phyloP scores from a whole-genome alignment of 2,113 vertebrate genomes.

The Physeter macrocephalus region DNA sequence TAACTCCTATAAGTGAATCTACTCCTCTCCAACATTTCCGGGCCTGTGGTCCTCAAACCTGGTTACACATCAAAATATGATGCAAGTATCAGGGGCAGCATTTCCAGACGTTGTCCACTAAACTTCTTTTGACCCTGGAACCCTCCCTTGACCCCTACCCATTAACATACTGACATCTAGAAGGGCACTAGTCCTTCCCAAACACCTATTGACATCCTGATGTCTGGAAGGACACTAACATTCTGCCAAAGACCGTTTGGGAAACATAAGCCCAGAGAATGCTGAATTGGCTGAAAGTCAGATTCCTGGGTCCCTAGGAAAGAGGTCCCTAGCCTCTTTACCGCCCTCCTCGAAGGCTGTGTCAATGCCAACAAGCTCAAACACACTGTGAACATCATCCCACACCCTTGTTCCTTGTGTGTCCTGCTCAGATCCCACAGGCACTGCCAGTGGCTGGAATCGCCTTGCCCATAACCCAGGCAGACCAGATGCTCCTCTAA shows the following conservation, averaged over 20 bases:
- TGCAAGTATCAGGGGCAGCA: not conserved
- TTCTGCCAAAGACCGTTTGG: not conserved
- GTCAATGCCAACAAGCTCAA: not conserved
- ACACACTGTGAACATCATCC: not conserved
- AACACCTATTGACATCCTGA: not conserved
- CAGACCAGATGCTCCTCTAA: not conserved
- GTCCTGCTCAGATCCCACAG: not conserved
- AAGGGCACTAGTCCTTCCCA: not conserved
- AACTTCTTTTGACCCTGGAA: not conserved
- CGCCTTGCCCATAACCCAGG: not conserved
- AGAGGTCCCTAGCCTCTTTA: not conserved
- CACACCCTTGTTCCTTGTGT: not conserved
- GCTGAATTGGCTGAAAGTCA: not conserved
- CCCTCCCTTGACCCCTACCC: not conserved
- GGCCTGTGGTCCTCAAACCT: not conserved
- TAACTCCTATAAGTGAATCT: not conserved
- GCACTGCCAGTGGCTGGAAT: not conserved
- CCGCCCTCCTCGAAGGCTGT: not conserved
- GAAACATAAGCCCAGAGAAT: not conserved
- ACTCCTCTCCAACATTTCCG: not conserved
- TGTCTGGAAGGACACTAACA: not conserved
- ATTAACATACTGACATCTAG: not conserved
- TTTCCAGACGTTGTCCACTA: not conserved
- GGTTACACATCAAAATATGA: not conserved
- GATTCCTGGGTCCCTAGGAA: not conserved